These are phyloP conservation scores for Psylliodes chrysocephalus DNA, from an alignment of 2,888 invertebrate species.

Conservation along the genomic window DNA sequence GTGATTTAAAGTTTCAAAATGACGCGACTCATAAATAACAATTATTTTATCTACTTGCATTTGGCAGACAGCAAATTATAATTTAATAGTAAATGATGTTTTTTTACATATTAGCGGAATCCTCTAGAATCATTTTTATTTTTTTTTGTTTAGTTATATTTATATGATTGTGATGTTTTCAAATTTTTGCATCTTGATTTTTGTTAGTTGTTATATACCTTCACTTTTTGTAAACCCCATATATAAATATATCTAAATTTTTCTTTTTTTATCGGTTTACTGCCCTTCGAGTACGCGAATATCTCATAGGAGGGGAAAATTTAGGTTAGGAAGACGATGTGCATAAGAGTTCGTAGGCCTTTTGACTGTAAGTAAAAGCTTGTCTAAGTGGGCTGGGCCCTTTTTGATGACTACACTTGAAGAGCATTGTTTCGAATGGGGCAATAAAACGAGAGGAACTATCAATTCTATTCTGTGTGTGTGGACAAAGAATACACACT, in stretches of 20 bases:
- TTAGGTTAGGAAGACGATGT: conserved; percentile 35
- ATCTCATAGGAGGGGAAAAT: conserved; percentile 17
- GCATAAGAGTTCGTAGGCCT: conserved; percentile 37
- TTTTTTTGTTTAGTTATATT: no score
- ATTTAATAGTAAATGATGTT: no score
- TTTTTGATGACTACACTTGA: conserved; percentile 48
- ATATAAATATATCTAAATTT: neutral
- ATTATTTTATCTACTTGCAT: no score
- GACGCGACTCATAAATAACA: no score
- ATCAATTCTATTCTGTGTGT: conserved; percentile 46
- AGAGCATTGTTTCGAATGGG: conserved; percentile 52
- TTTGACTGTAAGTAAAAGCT: conserved; percentile 36
- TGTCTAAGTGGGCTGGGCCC: conserved; percentile 36
- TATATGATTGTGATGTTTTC: no score
- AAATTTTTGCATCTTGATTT: no score
- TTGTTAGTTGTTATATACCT: no score
- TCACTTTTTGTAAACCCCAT: neutral
- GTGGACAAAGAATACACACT: conserved; percentile 23
- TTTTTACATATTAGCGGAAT: no score
- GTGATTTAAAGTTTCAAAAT: no score
- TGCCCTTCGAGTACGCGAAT: neutral
- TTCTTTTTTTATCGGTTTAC: neutral
- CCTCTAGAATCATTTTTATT: no score
- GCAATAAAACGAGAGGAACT: conserved; percentile 51
- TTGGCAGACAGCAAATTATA: no score